Conservation (phyloP, 2,797 vertebrate genomes). For the Chaunax sp. region DNA sequence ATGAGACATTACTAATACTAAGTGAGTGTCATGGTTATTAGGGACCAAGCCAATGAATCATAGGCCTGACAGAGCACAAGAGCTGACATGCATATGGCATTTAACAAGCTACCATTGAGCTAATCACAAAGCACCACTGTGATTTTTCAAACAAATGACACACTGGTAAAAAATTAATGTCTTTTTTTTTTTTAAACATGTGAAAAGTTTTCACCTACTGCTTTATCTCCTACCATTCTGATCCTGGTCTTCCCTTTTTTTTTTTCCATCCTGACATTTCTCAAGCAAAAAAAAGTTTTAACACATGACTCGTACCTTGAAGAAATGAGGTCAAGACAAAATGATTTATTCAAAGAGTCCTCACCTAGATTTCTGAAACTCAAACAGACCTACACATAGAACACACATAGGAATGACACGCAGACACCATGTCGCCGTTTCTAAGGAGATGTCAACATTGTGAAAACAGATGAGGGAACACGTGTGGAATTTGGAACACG, state of each 20-base stretch:
- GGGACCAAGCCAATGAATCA: conserved; percentile 8
- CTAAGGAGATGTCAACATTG: conserved; percentile 73
- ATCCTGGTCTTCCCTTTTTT: too few relatives aligned
- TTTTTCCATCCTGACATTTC: neutral
- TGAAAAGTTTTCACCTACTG: neutral
- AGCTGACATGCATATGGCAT: too few relatives aligned
- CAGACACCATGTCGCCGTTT: conserved; percentile 41
- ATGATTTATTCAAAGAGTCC: neutral
- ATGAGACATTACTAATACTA: neutral
- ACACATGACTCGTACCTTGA: neutral
- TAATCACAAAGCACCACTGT: too few relatives aligned
- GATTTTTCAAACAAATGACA: too few relatives aligned
- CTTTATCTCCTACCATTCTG: neutral
- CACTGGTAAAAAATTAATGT: too few relatives aligned
- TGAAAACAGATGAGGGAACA: conserved; percentile 70
- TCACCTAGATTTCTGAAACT: neutral
- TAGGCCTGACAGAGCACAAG: too few relatives aligned
- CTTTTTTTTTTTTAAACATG: too few relatives aligned
- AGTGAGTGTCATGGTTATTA: neutral
- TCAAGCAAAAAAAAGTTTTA: neutral
- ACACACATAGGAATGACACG: neutral
- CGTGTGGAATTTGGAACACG: conserved; percentile 64
- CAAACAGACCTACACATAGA: conserved; percentile 2
- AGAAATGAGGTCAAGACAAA: neutral
- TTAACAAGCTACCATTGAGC: too few relatives aligned